phyloP scores from a whole-genome alignment of 2,888 invertebrate species.

The Petrolisthes manimaculis region DNA sequence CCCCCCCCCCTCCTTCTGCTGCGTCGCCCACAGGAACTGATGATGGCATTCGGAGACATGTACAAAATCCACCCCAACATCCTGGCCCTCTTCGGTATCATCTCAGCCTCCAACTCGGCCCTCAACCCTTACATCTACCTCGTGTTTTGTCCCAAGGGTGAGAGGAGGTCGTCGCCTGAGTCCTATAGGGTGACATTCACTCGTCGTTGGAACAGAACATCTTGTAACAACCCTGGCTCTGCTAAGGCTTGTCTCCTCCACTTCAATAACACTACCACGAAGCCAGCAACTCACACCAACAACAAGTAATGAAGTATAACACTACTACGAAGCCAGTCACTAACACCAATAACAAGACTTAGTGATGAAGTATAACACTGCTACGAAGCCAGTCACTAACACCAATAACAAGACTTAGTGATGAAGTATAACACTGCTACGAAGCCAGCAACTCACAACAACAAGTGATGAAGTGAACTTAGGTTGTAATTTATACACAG shows the following conservation, averaged over 20 bases:
- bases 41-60: constrained; percentile 46
- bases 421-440: no score
- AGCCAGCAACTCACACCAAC: no score
- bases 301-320: no score
- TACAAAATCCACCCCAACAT: constrained; percentile 42
- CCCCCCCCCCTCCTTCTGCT: background rate
- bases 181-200: constrained; percentile 50
- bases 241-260: background rate
- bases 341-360: no score
- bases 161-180: constrained; percentile 41
- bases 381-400: no score
- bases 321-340: no score
- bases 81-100: constrained; percentile 48
- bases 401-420: no score
- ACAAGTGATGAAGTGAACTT: no score
- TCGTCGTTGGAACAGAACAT: constrained; percentile 26
- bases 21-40: constrained; percentile 41
- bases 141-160: constrained; percentile 50
- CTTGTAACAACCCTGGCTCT: background rate
- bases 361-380: no score
- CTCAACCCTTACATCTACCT: constrained; percentile 58
- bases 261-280: no score
- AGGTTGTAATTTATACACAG: no score
- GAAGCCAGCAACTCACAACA: no score
- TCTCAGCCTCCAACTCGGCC: constrained; percentile 52